Conservation (phyloP, 1,140 invertebrate genomes). For the Microplitis demolitor region DNA sequence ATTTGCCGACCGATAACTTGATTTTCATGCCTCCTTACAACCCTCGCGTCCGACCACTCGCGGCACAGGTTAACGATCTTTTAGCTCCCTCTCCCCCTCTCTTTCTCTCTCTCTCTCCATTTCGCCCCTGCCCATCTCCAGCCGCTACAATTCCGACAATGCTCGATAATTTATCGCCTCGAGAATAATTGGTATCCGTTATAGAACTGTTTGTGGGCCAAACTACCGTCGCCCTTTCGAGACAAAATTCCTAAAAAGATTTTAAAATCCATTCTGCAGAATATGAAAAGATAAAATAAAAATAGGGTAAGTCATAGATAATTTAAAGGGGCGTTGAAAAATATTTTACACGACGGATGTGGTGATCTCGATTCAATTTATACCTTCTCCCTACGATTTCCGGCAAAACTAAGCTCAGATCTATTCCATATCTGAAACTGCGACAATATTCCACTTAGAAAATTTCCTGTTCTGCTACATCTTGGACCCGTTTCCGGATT, state of each 20-base stretch:
- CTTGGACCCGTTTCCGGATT: too few species aligned
- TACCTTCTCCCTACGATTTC: slow-evolving; percentile 39
- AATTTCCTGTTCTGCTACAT: too few species aligned
- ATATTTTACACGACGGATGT: slow-evolving; percentile 55
- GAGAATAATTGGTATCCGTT: slow-evolving; percentile 57
- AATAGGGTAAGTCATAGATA: slow-evolving; percentile 16
- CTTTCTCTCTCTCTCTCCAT: too few species aligned
- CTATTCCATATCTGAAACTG: slow-evolving; percentile 33
- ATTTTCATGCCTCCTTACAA: slow-evolving; percentile 4
- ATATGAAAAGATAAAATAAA: neutral
- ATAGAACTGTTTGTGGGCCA: slow-evolving; percentile 44
- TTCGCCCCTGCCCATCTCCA: too few species aligned
- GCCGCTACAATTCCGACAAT: too few species aligned
- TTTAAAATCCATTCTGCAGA: too few species aligned
- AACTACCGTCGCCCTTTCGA: neutral
- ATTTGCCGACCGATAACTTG: slow-evolving; percentile 33
- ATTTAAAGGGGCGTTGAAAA: slow-evolving; percentile 58
- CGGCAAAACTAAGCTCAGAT: slow-evolving; percentile 34
- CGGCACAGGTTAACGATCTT: neutral
- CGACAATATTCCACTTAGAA: too few species aligned
- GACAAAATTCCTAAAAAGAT: too few species aligned
- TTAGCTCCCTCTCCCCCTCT: neutral
- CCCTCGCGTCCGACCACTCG: neutral
- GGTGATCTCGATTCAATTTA: slow-evolving; percentile 57
- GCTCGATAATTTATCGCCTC: too few species aligned